A percentile compares a stretch with the other conserved stretches of the same genome.
phyloP scores from a whole-genome alignment of 2,797 vertebrate species.

The Typhlichthys subterraneus region DNA sequence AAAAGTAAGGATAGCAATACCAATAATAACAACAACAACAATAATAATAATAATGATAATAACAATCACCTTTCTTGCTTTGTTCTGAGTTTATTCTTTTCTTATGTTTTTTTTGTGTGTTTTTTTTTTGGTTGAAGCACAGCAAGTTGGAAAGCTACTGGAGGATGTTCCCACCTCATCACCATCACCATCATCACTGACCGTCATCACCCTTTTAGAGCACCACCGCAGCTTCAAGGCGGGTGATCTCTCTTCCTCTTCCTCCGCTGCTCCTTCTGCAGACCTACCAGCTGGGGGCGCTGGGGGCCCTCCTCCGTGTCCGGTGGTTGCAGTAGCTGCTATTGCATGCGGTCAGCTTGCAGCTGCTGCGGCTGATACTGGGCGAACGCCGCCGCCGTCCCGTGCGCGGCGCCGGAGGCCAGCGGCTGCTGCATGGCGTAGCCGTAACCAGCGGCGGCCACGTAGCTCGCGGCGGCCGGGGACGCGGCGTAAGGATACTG shows the following conservation, averaged over 20 bases:
- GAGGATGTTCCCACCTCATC: slow-evolving; percentile 76
- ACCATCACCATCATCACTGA: slow-evolving; percentile 61
- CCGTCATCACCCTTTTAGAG: slow-evolving; percentile 54
- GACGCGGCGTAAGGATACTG: slow-evolving; percentile 96
- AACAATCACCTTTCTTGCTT: slow-evolving; percentile 65
- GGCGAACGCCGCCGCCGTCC: slow-evolving; percentile 86
- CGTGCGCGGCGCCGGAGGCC: slow-evolving; percentile 79
- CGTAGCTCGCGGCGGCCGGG: slow-evolving; percentile 87
- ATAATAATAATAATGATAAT: slow-evolving; percentile 48
- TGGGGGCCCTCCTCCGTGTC: slow-evolving; percentile 51
- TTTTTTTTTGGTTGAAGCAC: slow-evolving; percentile 79
- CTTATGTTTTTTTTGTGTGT: slow-evolving; percentile 36
- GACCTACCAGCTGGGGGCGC: slow-evolving; percentile 52
- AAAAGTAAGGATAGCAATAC: slow-evolving; percentile 75
- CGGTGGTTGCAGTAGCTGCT: slow-evolving; percentile 73
- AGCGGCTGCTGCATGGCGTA: slow-evolving; percentile 94
- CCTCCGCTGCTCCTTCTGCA: slow-evolving; percentile 37
- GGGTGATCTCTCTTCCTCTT: slow-evolving; percentile 52
- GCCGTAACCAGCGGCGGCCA: slow-evolving; percentile 90
- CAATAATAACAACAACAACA: slow-evolving; percentile 55
- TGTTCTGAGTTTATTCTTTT: slow-evolving; percentile 70
- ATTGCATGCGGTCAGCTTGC: slow-evolving; percentile 97
- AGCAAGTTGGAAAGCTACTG: slow-evolving; percentile 82
- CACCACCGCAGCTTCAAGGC: slow-evolving; percentile 46
- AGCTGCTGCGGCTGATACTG: slow-evolving; percentile 94